Base-by-base conservation (phyloP, 2,888 invertebrate genomes). In the Drepana falcataria region DNA sequence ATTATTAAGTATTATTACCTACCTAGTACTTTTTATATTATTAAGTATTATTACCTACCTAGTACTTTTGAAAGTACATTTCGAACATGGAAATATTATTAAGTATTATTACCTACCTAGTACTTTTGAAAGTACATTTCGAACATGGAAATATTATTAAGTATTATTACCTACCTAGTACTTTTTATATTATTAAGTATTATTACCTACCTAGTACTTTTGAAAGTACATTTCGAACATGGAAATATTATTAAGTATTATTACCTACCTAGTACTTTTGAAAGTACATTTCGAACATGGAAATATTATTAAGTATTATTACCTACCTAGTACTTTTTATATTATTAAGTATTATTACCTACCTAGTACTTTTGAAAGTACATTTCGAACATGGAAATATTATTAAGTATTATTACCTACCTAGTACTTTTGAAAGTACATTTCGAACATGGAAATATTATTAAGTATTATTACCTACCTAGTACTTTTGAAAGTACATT, bases 201-300 rank as follows among this genome's bases (percentile, higher is more conserved):
- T 47, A 58, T 55, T 63, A 61, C 60, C 52, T 57, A 65, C 9
- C 59, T 61, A 58, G 53, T 56, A 61, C 58, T 60, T 61, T 64
- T 61, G n/a, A n/a, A n/a, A n/a, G n/a, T 37, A 37, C 5, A 4
- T 37, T 37, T 37, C 5, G 5, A 4, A 37, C 34, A 2, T 3
- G 21, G 5, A 33, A 4, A 34, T 41, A 41, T 51, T 51, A 49
- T 54, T 54, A 53, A 49, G 53, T 49, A 56, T 58, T 47, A 58
- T 55, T 63, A 61, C 60, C 52, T 57, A 65, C 9, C 59, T 61
- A 58, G 53, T 56, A 61, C 58, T 60, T 61, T 64, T 61, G n/a
- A n/a, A n/a, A n/a, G n/a, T 37, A 37, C 5, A 4, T 37, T 37
- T 37, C 5, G 5, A 4, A 37, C 34, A 2, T 3, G 21, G 5